These are phyloP conservation scores for Chydorus sphaericus DNA, from an alignment of 2,888 invertebrate species.

Conservation along the genomic window DNA sequence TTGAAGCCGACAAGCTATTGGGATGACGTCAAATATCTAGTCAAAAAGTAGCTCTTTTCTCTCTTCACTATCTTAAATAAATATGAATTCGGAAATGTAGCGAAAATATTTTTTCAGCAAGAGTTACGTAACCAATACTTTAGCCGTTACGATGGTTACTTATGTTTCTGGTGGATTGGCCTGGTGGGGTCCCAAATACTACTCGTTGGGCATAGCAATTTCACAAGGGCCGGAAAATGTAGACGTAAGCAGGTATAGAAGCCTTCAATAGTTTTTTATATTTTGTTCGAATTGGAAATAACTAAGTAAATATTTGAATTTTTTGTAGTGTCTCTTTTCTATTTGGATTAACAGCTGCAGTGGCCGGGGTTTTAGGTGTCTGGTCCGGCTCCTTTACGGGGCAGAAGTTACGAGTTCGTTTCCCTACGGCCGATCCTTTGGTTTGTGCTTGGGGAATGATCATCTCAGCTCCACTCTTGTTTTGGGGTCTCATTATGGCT, in stretches of 20 bases:
- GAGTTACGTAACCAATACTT: slow-evolving; percentile 84
- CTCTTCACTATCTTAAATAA: too few relatives aligned
- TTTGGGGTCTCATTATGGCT: slow-evolving; percentile 57
- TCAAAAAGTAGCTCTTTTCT: slow-evolving; percentile 51
- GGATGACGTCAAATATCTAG: slow-evolving; percentile 55
- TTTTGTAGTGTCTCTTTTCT: too few relatives aligned
- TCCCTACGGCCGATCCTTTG: slow-evolving; percentile 65
- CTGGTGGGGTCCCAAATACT: slow-evolving; percentile 92
- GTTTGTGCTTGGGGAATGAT: slow-evolving; percentile 83
- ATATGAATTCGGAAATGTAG: too few relatives aligned
- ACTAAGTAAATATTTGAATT: too few relatives aligned
- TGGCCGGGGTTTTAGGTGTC: slow-evolving; percentile 81
- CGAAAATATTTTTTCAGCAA: slow-evolving; percentile 46
- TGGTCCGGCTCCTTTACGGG: slow-evolving; percentile 68
- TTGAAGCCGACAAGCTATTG: slow-evolving; percentile 55
- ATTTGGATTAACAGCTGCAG: too few relatives aligned
- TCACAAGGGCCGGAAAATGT: slow-evolving; percentile 43
- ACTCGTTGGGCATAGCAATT: slow-evolving; percentile 54
- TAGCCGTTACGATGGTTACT: slow-evolving; percentile 94
- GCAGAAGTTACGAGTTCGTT: slow-evolving; percentile 46
- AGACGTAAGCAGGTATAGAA: too few relatives aligned
- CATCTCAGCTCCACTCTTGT: slow-evolving; percentile 72
- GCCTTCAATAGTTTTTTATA: too few relatives aligned
- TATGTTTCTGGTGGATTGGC: slow-evolving; percentile 92
- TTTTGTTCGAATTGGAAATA: too few relatives aligned